Evolutionary conservation across 2,113 vertebrate species (phyloP), one percentile per base, ranked within the genome.

Genomic region (Lophius piscatorius): DNA sequence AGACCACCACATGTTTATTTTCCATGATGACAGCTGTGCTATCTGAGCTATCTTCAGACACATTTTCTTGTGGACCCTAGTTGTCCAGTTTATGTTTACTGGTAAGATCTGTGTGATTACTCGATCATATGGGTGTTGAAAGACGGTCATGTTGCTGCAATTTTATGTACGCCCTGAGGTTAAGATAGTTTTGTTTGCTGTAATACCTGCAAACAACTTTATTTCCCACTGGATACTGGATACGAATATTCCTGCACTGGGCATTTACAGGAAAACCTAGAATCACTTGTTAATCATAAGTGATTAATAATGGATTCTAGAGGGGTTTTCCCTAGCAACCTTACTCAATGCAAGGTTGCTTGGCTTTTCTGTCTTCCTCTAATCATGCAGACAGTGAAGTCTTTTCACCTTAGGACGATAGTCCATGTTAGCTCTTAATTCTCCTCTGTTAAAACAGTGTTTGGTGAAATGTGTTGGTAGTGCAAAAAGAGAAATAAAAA

Each of bases 171-270:
- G 70, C 89, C 87, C 82, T 51, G 59, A 86, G 87, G 88, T 86
- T 89, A 78, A 88, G 89, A 91, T 90, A 86, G 91, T 91, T 90
- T 82, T 84, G 83, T 88, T 83, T 90, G 74, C 80, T 81, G 79
- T 85, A 90, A 89, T 90, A 87, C 85, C 84, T 88, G 84, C 83
- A 88, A 88, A 88, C 85, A 81, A 83, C 82, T 84, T 91, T 89
- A 92, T 92, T 91, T 91, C 90, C 90, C 87, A 56, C 51, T 44
- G 74, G 89, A 87, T 68, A 49, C 48, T 51, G 76, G 83, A 86
- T 90, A 83, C 79, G 80, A 86, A 89, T 92, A 87, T 86, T 84
- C 69, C 66, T 55, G 62, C 22, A 9, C 58, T 82, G 80, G 81
- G 85, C 38, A 44, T 71, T 76, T 55, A 54, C 22, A 68, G 38